Base-by-base conservation (phyloP, 2,113 vertebrate genomes). In the Hassar affinis region DNA sequence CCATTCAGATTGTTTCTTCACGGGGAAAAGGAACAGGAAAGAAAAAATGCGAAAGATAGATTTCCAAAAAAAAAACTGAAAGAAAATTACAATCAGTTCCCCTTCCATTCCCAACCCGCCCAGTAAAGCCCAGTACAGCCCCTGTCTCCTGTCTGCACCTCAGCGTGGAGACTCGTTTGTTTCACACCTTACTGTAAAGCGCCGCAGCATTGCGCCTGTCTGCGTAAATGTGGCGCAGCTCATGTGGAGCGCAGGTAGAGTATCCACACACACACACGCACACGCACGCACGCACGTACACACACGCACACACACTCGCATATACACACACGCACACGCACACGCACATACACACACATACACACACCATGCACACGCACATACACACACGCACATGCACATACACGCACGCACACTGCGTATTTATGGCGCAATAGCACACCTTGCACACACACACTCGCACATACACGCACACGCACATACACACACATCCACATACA, bases 1-100 rank as follows among this genome's bases (percentile, higher is more conserved):
- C 85, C 85, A 91, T 88, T 88, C 84, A 87, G 91, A 93, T 91
- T 91, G 93, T 93, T 94, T 93, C 92, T 93, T 92, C 85, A 79
- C 52, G 71, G 85, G 85, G 86, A 91, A 91, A 89, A 77, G 80
- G 80, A 87, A 89, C 87, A 95, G 92, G 93, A 93, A 92, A 81
- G 85, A 54, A 79, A 76, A 74, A 71, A 49, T 72, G 68, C 66
- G 38, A 75, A 75, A 75, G 72, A 76, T 25, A 54, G 15, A 30
- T 51, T 30, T 72, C 7, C 5, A 45, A 25, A 12, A 14, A 74
- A 66, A 74, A 27, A 15, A 17, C 22, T 18, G 61, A 85, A 80
- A 45, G 33, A 54, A 56, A 79, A 72, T 78, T 77, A 83, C 61
- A 83, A 62, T 79, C 68, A 79, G 76, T 22, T 14, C 45, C 57